A percentile compares a stretch with the other conserved stretches of the same genome.
These are phyloP conservation scores for Perdita meconis DNA, from an alignment of 2,888 invertebrate genomes.

Conservation along the genomic window DNA sequence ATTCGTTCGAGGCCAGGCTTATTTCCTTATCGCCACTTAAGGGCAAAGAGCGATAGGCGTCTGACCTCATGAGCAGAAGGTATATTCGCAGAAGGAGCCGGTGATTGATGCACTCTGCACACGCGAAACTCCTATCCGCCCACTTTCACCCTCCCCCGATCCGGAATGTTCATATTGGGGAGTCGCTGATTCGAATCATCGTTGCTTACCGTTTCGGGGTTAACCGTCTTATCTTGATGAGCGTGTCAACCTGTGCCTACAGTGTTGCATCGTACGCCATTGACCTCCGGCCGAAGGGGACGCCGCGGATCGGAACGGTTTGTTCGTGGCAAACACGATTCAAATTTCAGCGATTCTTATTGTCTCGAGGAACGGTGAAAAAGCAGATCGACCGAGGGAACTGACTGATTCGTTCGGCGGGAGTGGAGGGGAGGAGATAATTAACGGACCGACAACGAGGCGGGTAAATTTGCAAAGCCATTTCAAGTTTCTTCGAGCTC, in stretches of 20 bases:
- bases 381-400: constrained; percentile 32
- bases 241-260: constrained; percentile 30
- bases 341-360: neutral
- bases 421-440: constrained; percentile 67
- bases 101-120: constrained; percentile 80
- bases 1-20: constrained; percentile 67
- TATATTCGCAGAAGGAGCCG: constrained; percentile 70
- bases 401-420: constrained; percentile 41
- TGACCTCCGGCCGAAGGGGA: neutral
- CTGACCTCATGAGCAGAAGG: constrained; percentile 75
- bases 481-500: constrained; percentile 80
- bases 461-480: constrained; percentile 83
- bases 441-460: constrained; percentile 77
- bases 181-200: constrained; percentile 56
- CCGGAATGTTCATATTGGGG: constrained; percentile 73
- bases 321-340: too few relatives aligned
- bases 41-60: constrained; percentile 77
- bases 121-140: constrained; percentile 76
- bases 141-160: constrained; percentile 60
- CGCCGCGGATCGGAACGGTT: too few relatives aligned
- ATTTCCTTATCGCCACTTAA: constrained; percentile 79
- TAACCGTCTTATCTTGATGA: constrained; percentile 39
- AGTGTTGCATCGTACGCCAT: constrained; percentile 8
- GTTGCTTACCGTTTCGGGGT: constrained; percentile 40
- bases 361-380: neutral